Base-by-base conservation (phyloP, 2,797 vertebrate species). In the Acrocephalus scirpaceus region DNA sequence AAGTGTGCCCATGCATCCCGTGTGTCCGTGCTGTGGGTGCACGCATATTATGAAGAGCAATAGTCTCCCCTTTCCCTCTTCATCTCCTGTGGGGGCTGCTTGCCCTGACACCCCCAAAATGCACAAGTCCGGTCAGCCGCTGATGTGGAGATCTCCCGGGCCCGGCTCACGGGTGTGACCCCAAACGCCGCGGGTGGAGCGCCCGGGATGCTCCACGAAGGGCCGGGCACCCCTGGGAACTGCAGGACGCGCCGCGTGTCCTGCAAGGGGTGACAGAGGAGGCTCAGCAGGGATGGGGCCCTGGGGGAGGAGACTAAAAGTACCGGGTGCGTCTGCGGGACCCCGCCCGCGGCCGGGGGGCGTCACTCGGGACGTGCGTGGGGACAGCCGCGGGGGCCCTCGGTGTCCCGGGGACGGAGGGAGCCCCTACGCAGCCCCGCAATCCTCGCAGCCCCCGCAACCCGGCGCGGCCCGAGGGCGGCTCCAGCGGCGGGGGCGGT, bases 41-140 rank as follows among this genome's bases (percentile, higher is more conserved):
- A 21, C 0, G 0, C 0, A 1, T 4, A 27, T 21, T 47, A 16
- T 18, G 6, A 16, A 20, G 11, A 61, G 22, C 42, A 66, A 12
- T 16, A 27, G 13, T 13, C 9, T 29, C 16, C 8, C 5, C 6
- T 36, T 82, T 16, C 22, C 36, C 7, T 6, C 30, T 17, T 23
- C 54, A 40, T 13, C 40, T 74, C 45, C 42, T 16, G 45, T 13
- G 3, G 14, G 11, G 4, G 18, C n/a, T 61, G 58, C 30, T 34
- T 15, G 22, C 29, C 42, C 29, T 10, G 22, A 7, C 22, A 21
- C 23, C 10, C 30, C 7, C 60, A 10, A 57, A 45, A 17, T 2
- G 22, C 45, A 1, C 32, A 7, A 18, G 8, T 6, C 5, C 1
- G 25, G 2, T 18, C 45, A 7, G 23, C 9, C 4, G 26, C 6